Evolutionary conservation across 2,113 vertebrate species (phyloP), one percentile per base, ranked within the genome.

Genomic region (Ochotona curzoniae): DNA sequence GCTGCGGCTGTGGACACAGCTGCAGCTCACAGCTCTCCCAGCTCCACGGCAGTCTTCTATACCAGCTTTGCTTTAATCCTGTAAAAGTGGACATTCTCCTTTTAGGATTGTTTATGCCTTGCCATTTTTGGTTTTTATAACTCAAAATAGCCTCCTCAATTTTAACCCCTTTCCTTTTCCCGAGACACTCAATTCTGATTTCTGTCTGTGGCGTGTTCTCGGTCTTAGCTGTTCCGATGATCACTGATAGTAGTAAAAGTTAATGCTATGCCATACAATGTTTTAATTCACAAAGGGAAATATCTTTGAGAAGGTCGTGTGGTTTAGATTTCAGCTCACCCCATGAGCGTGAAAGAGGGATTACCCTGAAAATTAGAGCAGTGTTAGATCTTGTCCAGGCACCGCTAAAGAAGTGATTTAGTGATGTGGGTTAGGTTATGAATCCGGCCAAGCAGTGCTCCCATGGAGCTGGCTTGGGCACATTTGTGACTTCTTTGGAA

Each of bases 121-220:
- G 26, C 49, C 74, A 26, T 63, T 70, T 81, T 90, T 70, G 17
- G 60, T 1, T 93, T 97, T 94, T 71, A 61, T 81, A 92, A 83
- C 6, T 47, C 38, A 28, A 83, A 91, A 93, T 54, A 86, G 85
- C 66, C 66, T 44, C 23, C 83, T 0, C 25, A 78, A 75, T 87
- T 60, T 86, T 82, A 32, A 35, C 57, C 54, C n/a, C 47, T 94
- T 96, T 90, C 8, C 63, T 76, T 93, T 18, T 69, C 87, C 64
- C 0, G 3, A 15, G 38, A 7, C 25, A 28, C 80, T 93, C 61
- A 88, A 61, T 73, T 90, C 87, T 76, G 49, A 82, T 81, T 80
- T 7, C 14, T 26, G 30, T 18, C n/a, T 15, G 13, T 26, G 32
- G 7, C 30, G 14, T 1, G 0, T 81, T 38, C 32, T 93, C 30